Conservation (phyloP, 2,797 vertebrate species). For the Streptopelia turtur region DNA sequence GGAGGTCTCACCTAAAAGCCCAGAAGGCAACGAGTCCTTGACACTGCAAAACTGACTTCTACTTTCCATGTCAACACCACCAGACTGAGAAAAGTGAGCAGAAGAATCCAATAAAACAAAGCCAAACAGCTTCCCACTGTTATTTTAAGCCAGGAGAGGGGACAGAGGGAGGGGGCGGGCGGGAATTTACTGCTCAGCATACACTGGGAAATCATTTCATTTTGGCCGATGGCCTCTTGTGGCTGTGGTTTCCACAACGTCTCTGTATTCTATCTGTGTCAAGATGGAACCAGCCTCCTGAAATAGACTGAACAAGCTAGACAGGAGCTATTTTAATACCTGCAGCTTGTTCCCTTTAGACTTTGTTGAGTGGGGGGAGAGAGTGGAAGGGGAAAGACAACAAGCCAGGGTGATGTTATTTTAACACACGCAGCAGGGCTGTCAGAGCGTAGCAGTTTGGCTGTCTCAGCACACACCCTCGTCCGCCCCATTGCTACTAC, state of each 20-base stretch:
- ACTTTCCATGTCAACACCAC: background rate
- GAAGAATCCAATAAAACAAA: conserved; percentile 57
- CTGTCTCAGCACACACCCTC: conserved; percentile 36
- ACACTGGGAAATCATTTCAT: conserved; percentile 39
- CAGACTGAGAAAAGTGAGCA: background rate
- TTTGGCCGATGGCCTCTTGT: conserved; percentile 68
- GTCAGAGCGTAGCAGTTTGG: background rate
- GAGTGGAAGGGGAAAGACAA: conserved; percentile 42
- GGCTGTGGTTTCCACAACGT: conserved; percentile 64
- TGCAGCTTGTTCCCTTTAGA: conserved; percentile 46
- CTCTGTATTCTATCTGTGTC: conserved; percentile 65
- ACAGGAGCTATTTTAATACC: conserved; percentile 68
- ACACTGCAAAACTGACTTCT: background rate
- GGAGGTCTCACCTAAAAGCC: background rate
- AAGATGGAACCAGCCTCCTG: conserved; percentile 61
- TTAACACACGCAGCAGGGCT: conserved; percentile 37
- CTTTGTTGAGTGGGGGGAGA: conserved; percentile 39
- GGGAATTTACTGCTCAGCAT: background rate
- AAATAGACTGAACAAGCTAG: conserved; percentile 69
- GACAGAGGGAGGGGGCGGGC: background rate
- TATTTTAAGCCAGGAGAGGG: conserved; percentile 63
- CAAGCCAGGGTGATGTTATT: conserved; percentile 52
- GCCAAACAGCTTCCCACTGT: conserved; percentile 25
- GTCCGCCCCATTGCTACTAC: background rate
- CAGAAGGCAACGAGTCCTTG: background rate